Conservation (phyloP, 2,113 vertebrate genomes). For the Etheostoma spectabile region DNA sequence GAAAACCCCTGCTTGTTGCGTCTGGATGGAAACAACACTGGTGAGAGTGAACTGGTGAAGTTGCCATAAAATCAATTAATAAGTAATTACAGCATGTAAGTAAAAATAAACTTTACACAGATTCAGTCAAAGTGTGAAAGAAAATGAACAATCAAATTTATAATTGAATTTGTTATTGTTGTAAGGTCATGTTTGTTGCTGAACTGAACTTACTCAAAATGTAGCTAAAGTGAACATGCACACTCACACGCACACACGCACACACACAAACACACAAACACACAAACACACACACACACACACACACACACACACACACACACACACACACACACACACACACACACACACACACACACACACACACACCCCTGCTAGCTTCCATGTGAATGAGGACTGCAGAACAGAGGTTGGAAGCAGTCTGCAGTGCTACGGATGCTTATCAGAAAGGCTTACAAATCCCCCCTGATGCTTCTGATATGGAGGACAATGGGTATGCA, state of each 20-base stretch:
- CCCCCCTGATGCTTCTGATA: conserved; percentile 80
- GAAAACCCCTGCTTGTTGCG: no score
- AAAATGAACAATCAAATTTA: no score
- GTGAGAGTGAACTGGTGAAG: background rate
- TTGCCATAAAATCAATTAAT: background rate
- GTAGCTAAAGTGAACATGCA: conserved; percentile 1
- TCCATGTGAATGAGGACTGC: conserved; percentile 70
- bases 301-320: conserved; percentile 32
- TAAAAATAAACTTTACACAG: background rate
- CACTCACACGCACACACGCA: conserved; percentile 41
- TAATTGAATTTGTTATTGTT: background rate
- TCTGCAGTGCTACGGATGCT: conserved; percentile 73
- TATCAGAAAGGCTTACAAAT: conserved; percentile 79
- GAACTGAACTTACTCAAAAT: background rate
- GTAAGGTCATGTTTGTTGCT: background rate
- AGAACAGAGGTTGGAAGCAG: conserved; percentile 80
- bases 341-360: conserved; percentile 42
- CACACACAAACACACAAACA: conserved; percentile 26
- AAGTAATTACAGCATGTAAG: background rate
- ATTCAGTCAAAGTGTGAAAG: background rate
- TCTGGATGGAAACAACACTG: no score
- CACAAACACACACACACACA: conserved; percentile 38
- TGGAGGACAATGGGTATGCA: conserved; percentile 81
- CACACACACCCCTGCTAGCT: conserved; percentile 51
- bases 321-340: conserved; percentile 43